A percentile compares a stretch with the other conserved stretches of the same genome.
These are phyloP conservation scores for Apodemia duryi DNA, from an alignment of 2,888 invertebrate species.

Conservation along the genomic window DNA sequence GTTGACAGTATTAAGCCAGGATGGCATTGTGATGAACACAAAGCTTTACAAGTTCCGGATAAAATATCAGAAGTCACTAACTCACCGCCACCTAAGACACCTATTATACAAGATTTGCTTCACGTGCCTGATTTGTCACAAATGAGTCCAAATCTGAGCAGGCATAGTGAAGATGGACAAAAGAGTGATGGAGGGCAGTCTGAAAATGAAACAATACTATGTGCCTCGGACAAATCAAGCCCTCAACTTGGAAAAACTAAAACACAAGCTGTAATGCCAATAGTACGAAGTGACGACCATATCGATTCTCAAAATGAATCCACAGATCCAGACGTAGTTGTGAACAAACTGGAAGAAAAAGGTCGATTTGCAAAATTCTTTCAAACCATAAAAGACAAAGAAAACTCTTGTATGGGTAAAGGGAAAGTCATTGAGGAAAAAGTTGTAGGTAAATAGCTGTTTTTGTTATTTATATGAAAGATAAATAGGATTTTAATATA, in stretches of 20 bases:
- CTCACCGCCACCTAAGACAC: conserved; percentile 68
- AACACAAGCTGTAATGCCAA: conserved; percentile 73
- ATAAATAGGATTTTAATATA: background rate
- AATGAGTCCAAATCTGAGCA: conserved; percentile 62
- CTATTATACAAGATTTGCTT: conserved; percentile 61
- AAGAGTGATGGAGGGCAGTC: conserved; percentile 68
- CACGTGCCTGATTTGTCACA: conserved; percentile 63
- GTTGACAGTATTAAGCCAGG: conserved; percentile 46
- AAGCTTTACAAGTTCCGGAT: conserved; percentile 54
- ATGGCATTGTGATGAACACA: conserved; percentile 50
- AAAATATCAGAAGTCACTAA: conserved; percentile 54
- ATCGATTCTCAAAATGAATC: conserved; percentile 49
- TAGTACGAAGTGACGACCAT: conserved; percentile 66
- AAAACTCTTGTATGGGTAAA: conserved; percentile 71
- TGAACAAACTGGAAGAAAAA: conserved; percentile 57
- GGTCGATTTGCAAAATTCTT: conserved; percentile 66
- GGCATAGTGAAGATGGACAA: conserved; percentile 66
- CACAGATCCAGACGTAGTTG: conserved; percentile 61
- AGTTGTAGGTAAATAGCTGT: conserved; percentile 49
- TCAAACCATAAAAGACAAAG: conserved; percentile 65
- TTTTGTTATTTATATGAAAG: background rate
- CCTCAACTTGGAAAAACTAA: conserved; percentile 64
- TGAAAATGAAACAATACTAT: conserved; percentile 72
- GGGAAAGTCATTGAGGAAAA: conserved; percentile 72
- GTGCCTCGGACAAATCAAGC: conserved; percentile 71